Base-by-base conservation (phyloP, 2,888 invertebrate genomes). In the Nomada lathburiana region DNA sequence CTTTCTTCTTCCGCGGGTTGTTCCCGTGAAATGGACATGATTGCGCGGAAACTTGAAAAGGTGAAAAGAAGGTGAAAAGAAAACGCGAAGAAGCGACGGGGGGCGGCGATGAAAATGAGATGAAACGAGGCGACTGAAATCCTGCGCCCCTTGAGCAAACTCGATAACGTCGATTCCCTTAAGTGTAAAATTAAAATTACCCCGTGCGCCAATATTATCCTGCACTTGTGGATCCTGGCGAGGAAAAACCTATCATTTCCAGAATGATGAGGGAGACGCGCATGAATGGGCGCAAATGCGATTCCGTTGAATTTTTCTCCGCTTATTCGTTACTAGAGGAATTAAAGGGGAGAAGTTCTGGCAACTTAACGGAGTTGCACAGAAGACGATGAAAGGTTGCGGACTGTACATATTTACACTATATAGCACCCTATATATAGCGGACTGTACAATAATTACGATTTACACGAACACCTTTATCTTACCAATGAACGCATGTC, bases 141-240 rank as follows among this genome's bases (percentile, higher is more conserved):
- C 64, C 67, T 52, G 62, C 64, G 36, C 52, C 76, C 76, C 80
- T 84, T 81, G 80, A 36, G 59, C 59, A 86, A 84, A 82, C 76
- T 64, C 75, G 80, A 80, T 86, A 86, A 79, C 74, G 75, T 74
- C 71, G 83, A 83, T 83, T 85, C 60, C 67, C 60, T 77, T 85
- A 77, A 84, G 86, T 78, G 78, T 78, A 80, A 84, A 86, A 86
- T 86, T 85, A 86, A 86, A 82, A 86, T 86, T 82, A 69, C 70
- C 76, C 78, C 47, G 65, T 62, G 83, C 18, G 76, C 80, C 76
- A 83, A 86, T 86, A 86, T 86, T 82, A 69, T 71, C 75, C 80
- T 71, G 75, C 23, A 36, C 62, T 73, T 75, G 78, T 74, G 60
- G 69, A 76, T 78, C 69, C 68, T 50, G 23, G 57, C 71, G 74